Percentiles rank a stretch among this genome's conserved stretches.
These are phyloP conservation scores for Drosophila falleni DNA, from an alignment of 2,888 invertebrate species.

Conservation along the genomic window DNA sequence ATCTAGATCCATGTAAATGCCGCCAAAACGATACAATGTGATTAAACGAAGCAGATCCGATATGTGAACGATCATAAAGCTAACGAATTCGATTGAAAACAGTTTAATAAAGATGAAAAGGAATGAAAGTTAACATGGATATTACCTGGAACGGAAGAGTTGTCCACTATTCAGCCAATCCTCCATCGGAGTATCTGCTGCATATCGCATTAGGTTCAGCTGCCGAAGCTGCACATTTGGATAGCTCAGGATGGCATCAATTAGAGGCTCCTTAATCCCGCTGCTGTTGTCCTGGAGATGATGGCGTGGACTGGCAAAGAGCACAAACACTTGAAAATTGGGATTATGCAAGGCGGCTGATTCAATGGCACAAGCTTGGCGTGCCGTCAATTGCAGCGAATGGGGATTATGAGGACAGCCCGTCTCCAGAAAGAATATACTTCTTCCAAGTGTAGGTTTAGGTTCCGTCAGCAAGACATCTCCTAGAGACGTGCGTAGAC, in stretches of 20 bases:
- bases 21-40: constrained; percentile 91
- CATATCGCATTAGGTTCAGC: constrained; percentile 81
- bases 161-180: constrained; percentile 77
- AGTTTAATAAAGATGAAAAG: background rate
- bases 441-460: constrained; percentile 75
- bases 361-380: constrained; percentile 83
- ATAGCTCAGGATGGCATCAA: constrained; percentile 75
- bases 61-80: constrained; percentile 74
- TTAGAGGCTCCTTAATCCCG: constrained; percentile 36
- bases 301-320: constrained; percentile 79
- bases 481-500: constrained; percentile 43
- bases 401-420: background rate
- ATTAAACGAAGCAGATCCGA: constrained; percentile 82
- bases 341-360: constrained; percentile 48
- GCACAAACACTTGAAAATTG: constrained; percentile 77
- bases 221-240: constrained; percentile 80
- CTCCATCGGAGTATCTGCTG: constrained; percentile 77
- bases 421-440: constrained; percentile 84
- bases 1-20: constrained; percentile 91
- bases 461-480: constrained; percentile 71
- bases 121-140: background rate
- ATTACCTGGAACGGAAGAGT: constrained; percentile 74
- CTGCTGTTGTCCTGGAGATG: constrained; percentile 29
- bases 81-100: constrained; percentile 16
- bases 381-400: constrained; percentile 62